Conservation (phyloP, 2,797 vertebrate genomes). For the Pipistrellus pygmaeus region DNA sequence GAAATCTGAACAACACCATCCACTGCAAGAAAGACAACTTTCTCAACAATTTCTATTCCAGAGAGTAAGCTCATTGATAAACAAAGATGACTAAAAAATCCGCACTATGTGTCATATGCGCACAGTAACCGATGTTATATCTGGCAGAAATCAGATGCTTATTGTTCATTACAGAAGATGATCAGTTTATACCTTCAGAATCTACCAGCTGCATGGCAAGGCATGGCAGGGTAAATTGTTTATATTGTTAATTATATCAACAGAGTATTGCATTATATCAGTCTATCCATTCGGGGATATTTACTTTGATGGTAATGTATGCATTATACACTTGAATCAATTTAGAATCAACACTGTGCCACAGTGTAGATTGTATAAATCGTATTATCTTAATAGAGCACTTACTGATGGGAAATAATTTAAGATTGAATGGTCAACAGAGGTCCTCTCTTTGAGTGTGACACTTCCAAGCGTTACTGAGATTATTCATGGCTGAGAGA, state of each 20-base stretch:
- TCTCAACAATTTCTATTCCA: not conserved
- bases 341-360: constrained; percentile 55
- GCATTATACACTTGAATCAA: constrained; percentile 32
- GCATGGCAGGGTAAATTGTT: constrained; percentile 54
- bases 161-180: constrained; percentile 9
- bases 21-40: not conserved
- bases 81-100: constrained; percentile 35
- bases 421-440: constrained; percentile 43
- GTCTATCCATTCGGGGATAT: constrained; percentile 36
- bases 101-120: not conserved
- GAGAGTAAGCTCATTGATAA: constrained; percentile 4
- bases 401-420: constrained; percentile 50
- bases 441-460: constrained; percentile 21
- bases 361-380: not conserved
- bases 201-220: not conserved
- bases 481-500: constrained; percentile 25
- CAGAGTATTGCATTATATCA: constrained; percentile 63
- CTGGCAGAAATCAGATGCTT: constrained; percentile 45
- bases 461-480: not conserved
- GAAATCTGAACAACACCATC: not conserved
- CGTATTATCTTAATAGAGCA: constrained; percentile 47
- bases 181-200: constrained; percentile 47
- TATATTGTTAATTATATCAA: constrained; percentile 69
- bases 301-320: constrained; percentile 68
- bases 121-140: not conserved